Evolutionary conservation across 2,888 invertebrate genomes (phyloP).

Genomic region (Trileptium ribeirensis): DNA sequence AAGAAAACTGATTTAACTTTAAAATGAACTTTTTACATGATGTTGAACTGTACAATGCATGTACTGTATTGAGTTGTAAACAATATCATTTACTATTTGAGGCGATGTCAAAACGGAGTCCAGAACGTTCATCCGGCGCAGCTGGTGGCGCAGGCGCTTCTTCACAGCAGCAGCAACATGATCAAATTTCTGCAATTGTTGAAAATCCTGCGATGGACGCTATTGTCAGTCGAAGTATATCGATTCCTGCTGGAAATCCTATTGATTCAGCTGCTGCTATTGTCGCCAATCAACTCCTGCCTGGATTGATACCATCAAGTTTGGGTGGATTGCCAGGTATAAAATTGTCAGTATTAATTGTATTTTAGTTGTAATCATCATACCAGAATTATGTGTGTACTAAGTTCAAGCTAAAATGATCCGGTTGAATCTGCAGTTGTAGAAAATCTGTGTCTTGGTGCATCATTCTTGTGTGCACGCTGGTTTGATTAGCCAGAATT

Average conservation of each 20-base stretch:
- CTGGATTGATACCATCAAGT: background rate
- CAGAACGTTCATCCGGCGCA: constrained; percentile 54
- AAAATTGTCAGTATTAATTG: too few species aligned
- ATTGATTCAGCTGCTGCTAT: background rate
- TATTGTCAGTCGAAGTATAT: background rate
- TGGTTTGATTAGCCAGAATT: too few species aligned
- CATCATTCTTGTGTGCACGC: too few species aligned
- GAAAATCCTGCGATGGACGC: background rate
- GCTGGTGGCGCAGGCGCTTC: constrained; percentile 23
- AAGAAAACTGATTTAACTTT: background rate
- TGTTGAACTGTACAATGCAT: too few species aligned
- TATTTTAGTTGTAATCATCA: too few species aligned
- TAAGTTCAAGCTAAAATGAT: too few species aligned
- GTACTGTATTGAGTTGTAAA: background rate
- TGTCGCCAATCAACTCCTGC: background rate
- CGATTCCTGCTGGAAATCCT: background rate
- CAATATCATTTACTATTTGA: constrained; percentile 50
- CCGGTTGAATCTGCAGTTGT: too few species aligned
- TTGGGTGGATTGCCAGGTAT: background rate
- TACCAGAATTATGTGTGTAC: too few species aligned
- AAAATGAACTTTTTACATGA: background rate
- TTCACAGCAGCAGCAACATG: background rate
- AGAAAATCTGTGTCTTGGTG: too few species aligned
- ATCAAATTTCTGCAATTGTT: background rate
- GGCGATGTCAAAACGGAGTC: constrained; percentile 62